These are phyloP conservation scores for Chromis chromis DNA, from an alignment of 2,797 vertebrate species.

Conservation along the genomic window DNA sequence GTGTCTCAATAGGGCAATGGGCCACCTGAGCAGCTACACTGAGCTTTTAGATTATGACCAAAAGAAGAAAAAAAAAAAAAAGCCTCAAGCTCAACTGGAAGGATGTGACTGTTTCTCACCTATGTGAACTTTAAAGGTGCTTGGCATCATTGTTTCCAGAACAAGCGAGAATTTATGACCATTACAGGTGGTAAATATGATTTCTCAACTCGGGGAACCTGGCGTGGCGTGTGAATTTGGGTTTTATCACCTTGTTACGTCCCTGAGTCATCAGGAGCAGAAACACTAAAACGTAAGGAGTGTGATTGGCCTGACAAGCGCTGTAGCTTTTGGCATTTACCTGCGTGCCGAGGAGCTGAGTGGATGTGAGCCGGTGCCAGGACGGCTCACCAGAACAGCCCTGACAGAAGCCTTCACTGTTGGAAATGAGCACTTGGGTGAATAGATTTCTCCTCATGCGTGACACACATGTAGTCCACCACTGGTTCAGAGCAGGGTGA, in stretches of 20 bases:
- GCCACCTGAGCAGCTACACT: constrained; percentile 48
- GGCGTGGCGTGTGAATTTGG: constrained; percentile 20
- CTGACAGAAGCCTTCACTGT: constrained; percentile 69
- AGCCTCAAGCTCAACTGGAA: not conserved
- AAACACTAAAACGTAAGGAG: constrained; percentile 40
- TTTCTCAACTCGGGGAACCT: constrained; percentile 14
- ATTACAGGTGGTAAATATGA: constrained; percentile 26
- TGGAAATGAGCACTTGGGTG: constrained; percentile 60
- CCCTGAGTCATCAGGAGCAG: constrained; percentile 27
- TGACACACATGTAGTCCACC: constrained; percentile 63
- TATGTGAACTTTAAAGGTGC: constrained; percentile 16
- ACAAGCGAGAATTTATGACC: constrained; percentile 13
- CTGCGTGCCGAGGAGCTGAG: constrained; percentile 47
- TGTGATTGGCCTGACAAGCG: constrained; percentile 37
- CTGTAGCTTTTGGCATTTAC: constrained; percentile 62
- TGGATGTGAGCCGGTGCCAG: constrained; percentile 46
- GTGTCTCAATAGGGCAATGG: constrained; percentile 55
- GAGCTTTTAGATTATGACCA: constrained; percentile 9
- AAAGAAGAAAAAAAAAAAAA: not conserved
- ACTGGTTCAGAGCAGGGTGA: constrained; percentile 67
- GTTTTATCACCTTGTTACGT: constrained; percentile 46
- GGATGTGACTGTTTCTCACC: constrained; percentile 8
- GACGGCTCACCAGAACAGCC: constrained; percentile 55
- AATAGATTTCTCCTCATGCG: constrained; percentile 65
- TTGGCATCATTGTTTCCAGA: not conserved